These are phyloP conservation scores for Drosophila tripunctata DNA, from an alignment of 2,888 invertebrate genomes.

Conservation along the genomic window DNA sequence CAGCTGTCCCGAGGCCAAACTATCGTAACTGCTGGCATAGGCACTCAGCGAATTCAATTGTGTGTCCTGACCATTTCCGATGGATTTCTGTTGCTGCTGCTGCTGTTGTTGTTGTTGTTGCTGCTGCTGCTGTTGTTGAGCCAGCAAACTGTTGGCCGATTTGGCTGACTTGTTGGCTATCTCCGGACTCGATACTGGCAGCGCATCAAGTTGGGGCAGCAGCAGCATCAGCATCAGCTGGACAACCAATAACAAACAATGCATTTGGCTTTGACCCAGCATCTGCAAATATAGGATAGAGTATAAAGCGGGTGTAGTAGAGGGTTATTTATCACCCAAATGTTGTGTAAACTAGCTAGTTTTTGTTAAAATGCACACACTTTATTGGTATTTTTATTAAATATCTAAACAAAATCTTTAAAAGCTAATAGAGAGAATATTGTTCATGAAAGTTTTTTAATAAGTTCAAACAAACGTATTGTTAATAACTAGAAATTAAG, in stretches of 20 bases:
- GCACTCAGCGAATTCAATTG: conserved; percentile 81
- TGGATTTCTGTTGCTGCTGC: conserved; percentile 37
- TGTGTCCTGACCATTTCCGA: conserved; percentile 63
- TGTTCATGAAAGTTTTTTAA: no score
- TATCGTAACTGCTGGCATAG: conserved; percentile 81
- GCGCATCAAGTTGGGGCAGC: conserved; percentile 45
- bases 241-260: conserved; percentile 30
- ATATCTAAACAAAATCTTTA: no score
- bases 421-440: no score
- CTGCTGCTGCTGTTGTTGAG: conserved; percentile 48
- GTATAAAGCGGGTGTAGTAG: conserved; percentile 8
- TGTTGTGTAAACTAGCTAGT: no score
- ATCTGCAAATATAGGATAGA: conserved; percentile 44
- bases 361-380: no score
- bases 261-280: conserved; percentile 28
- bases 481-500: no score
- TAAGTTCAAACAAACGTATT: no score
- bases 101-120: conserved; percentile 50
- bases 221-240: conserved; percentile 49
- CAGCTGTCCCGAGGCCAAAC: conserved; percentile 34
- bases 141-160: conserved; percentile 45
- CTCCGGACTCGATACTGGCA: conserved; percentile 78
- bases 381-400: no score
- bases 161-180: conserved; percentile 69
- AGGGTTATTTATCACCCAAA: not conserved